Base-by-base conservation (phyloP, 2,113 vertebrate species). In the Grantiella picta region DNA sequence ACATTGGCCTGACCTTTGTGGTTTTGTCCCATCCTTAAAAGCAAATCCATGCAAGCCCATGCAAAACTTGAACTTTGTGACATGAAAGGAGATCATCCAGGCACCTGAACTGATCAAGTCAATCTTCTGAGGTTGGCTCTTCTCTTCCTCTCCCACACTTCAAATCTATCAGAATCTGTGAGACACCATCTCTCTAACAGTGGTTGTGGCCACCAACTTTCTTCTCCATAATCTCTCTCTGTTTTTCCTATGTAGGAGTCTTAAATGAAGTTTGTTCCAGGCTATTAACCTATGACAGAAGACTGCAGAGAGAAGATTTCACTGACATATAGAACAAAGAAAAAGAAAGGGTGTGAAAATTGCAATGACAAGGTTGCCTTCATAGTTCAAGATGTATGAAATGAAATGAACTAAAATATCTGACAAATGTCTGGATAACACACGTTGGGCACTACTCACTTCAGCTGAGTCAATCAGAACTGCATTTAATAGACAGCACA, bases 211-310 rank as follows among this genome's bases (percentile, higher is more conserved):
- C 90, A 97, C 94, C 96, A 97, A 94, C 95, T 95, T 96, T 81
- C 79, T 95, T 86, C 93, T 94, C 76, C 94, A 47, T 75, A 93
- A 92, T 94, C 81, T 88, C 69, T 78, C 76, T 44, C 70, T 45
- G 2, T 92, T 97, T 94, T 97, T 95, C 85, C 95, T 95, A 61
- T 90, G 77, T 95, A 96, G 96, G 90, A 94, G 81, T 92, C 91
- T 97, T 96, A 97, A 97, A 97, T 97, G 96, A 97, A 96, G 97
- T 98, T 98, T 98, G 97, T 98, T 98, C 96, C 96, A 98, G 96
- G 95, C 97, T 97, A 97, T 98, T 98, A 98, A 97, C 97, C 97
- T 98, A 97, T 96, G 97, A 97, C 94, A 97, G 96, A 96, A 96
- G 94, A 98, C 95, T 91, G 93, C 92, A 94, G 95, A 97, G 97